phyloP scores from a whole-genome alignment of 1,140 invertebrate species.

The Lordiphosa clarofinis region DNA sequence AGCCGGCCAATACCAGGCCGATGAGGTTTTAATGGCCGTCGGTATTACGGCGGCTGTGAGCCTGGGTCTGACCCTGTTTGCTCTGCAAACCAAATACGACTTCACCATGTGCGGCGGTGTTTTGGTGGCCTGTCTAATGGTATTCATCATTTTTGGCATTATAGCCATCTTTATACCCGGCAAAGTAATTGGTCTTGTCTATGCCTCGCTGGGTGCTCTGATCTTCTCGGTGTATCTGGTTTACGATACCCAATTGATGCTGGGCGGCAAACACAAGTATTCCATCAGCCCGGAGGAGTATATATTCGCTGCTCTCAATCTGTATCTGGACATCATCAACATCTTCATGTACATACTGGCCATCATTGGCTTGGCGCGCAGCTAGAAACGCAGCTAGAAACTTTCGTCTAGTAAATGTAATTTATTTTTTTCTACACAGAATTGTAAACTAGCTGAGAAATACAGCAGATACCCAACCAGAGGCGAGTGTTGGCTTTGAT shows the following conservation, averaged over 20 bases:
- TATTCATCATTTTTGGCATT: slow-evolving; percentile 91
- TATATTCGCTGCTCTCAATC: slow-evolving; percentile 93
- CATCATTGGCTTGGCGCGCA: slow-evolving; percentile 83
- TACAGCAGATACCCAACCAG: slow-evolving; percentile 19
- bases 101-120: slow-evolving; percentile 92
- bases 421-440: slow-evolving; percentile 50
- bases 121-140: slow-evolving; percentile 87
- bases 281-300: slow-evolving; percentile 97
- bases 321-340: slow-evolving; percentile 93
- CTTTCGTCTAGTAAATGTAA: slow-evolving; percentile 40
- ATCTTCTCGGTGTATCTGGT: slow-evolving; percentile 86
- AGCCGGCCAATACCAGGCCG: slow-evolving; percentile 82
- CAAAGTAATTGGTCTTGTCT: slow-evolving; percentile 85
- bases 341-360: slow-evolving; percentile 91
- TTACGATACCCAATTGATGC: slow-evolving; percentile 97
- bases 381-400: slow-evolving; percentile 15
- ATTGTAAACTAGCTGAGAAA: slow-evolving; percentile 34
- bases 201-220: slow-evolving; percentile 90
- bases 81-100: slow-evolving; percentile 96
- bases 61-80: slow-evolving; percentile 92
- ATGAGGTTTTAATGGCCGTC: slow-evolving; percentile 84
- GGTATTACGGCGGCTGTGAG: slow-evolving; percentile 90
- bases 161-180: slow-evolving; percentile 86
- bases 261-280: slow-evolving; percentile 93
- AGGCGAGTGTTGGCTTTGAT: slow-evolving; percentile 25